phyloP scores from a whole-genome alignment of 2,113 vertebrate species.

The Prochilodus magdalenae region DNA sequence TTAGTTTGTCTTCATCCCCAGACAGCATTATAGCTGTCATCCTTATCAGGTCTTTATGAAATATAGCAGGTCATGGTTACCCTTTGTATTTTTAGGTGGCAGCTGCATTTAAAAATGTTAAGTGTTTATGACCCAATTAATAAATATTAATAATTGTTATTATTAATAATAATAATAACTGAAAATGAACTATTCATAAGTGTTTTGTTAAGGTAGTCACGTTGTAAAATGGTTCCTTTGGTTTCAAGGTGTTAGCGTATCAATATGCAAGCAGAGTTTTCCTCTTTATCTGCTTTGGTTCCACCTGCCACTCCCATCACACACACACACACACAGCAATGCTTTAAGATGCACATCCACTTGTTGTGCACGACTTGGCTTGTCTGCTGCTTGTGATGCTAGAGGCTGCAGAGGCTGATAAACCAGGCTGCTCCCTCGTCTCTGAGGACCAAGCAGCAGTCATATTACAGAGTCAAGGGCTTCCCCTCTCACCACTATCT shows the following conservation, averaged over 20 bases:
- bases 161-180: no score
- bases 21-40: no score
- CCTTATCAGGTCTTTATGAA: no score
- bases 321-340: background rate
- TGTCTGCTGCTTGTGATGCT: constrained; percentile 12
- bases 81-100: no score
- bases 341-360: background rate
- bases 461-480: constrained; percentile 27
- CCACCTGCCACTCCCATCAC: background rate
- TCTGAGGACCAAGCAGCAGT: background rate
- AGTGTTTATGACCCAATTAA: no score
- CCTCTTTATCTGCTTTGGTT: background rate
- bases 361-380: background rate
- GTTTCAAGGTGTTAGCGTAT: background rate
- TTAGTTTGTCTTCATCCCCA: no score
- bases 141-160: no score
- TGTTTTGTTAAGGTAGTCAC: no score
- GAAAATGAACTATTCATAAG: no score
- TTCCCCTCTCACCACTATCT: background rate
- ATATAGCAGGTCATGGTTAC: no score
- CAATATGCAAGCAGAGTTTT: background rate
- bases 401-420: constrained; percentile 1
- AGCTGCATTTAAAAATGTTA: no score
- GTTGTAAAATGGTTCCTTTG: background rate
- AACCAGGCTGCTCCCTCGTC: constrained; percentile 7